A percentile compares a stretch with the other conserved stretches of the same genome.
phyloP scores from a whole-genome alignment of 1,140 invertebrate genomes.

The Schlechtendalia chinensis region DNA sequence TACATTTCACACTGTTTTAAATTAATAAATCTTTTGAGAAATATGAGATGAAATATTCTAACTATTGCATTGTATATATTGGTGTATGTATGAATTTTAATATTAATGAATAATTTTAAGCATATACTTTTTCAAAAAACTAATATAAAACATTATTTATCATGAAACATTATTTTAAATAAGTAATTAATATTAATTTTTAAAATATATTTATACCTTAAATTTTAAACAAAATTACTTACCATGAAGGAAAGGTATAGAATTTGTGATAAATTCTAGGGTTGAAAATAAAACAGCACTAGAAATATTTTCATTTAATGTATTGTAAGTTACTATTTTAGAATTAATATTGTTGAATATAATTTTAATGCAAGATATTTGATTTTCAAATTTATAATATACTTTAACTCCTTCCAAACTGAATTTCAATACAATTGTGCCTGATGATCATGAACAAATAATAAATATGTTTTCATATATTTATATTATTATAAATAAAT shows the following conservation, averaged over 20 bases:
- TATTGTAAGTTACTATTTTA: neutral
- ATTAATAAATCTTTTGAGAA: no score
- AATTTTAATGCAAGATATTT: conserved; percentile 23
- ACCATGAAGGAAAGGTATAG: conserved; percentile 28
- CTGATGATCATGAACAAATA: neutral
- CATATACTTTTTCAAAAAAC: no score
- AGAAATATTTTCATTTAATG: neutral
- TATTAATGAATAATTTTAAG: no score
- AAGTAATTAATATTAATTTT: no score
- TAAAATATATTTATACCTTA: no score
- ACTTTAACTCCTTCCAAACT: conserved; percentile 28
- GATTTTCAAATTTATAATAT: conserved; percentile 22
- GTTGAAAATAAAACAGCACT: conserved; percentile 38
- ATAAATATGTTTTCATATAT: neutral
- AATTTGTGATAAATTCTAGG: conserved; percentile 3
- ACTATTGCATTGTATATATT: no score
- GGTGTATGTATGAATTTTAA: no score
- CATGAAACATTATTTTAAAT: no score
- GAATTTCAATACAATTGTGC: conserved; percentile 23
- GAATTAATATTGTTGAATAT: conserved; percentile 25
- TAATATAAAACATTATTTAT: no score
- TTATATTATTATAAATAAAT: no score
- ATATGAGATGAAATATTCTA: no score
- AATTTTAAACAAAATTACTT: conserved; percentile 16
- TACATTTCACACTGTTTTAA: no score